Conservation (phyloP, 1,140 invertebrate species). For the Drosophila santomea region DNA sequence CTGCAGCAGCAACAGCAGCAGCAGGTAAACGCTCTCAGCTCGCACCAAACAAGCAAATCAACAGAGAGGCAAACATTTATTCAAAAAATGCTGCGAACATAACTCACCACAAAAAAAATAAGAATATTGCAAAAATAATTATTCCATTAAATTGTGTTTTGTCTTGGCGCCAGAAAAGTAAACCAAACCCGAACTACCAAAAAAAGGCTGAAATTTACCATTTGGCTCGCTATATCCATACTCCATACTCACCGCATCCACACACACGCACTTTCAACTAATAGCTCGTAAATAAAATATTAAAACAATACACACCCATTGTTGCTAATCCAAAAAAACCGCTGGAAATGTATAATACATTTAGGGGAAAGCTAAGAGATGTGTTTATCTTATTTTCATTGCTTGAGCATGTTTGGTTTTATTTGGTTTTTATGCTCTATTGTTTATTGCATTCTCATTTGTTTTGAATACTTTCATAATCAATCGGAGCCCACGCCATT, state of each 20-base stretch:
- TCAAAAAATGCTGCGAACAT: constrained; percentile 44
- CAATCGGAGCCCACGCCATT: constrained; percentile 30
- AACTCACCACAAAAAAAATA: constrained; percentile 32
- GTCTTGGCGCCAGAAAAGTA: constrained; percentile 78
- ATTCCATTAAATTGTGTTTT: constrained; percentile 73
- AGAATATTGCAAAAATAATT: constrained; percentile 36
- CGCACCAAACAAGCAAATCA: constrained; percentile 58
- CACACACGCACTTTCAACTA: constrained; percentile 45
- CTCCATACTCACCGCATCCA: constrained; percentile 61
- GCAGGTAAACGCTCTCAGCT: constrained; percentile 83
- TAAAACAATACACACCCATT: constrained; percentile 1
- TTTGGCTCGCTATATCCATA: constrained; percentile 65
- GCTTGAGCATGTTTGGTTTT: constrained; percentile 62
- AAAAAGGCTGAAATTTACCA: constrained; percentile 58
- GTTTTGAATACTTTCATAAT: constrained; percentile 28
- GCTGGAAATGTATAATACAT: constrained; percentile 16
- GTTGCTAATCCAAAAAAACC: constrained; percentile 14
- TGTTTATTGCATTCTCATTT: constrained; percentile 48
- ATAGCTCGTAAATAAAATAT: constrained; percentile 55
- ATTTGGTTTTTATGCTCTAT: constrained; percentile 19
- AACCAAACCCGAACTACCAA: constrained; percentile 77
- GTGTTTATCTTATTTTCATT: constrained; percentile 35
- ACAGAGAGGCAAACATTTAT: constrained; percentile 51
- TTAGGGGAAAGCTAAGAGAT: not conserved
- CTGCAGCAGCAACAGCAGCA: constrained; percentile 76